Evolutionary conservation across 2,113 vertebrate genomes (phyloP).

Genomic region (Myxocyprinus asiaticus): DNA sequence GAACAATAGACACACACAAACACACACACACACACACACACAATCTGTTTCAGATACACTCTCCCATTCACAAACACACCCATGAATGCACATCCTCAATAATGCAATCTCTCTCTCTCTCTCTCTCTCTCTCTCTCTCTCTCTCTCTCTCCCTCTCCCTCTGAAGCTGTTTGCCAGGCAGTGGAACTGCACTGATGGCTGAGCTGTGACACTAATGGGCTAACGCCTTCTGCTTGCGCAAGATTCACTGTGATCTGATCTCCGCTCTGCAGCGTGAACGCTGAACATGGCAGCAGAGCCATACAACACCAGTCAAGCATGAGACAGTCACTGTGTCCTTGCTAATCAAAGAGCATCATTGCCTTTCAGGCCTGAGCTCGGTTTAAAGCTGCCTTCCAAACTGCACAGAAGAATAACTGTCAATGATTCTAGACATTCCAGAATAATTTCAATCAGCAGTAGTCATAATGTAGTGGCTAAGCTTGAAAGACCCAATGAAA

Average conservation of each 20-base stretch:
- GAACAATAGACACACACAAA: neutral
- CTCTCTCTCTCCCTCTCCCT: neutral
- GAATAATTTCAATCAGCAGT: too few relatives aligned
- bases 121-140: neutral
- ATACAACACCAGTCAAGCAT: neutral
- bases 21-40: neutral
- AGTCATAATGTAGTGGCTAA: too few relatives aligned
- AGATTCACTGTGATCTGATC: conserved; percentile 1
- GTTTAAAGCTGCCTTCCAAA: neutral
- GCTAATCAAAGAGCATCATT: neutral
- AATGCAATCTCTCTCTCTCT: neutral
- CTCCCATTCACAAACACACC: neutral
- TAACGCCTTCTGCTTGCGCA: neutral
- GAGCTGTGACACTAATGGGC: neutral
- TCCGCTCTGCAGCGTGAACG: neutral
- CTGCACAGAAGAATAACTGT: neutral
- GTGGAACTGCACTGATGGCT: neutral
- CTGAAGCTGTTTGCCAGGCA: neutral
- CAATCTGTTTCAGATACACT: neutral
- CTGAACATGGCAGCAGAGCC: neutral
- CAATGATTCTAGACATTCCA: too few relatives aligned
- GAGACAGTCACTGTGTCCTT: neutral
- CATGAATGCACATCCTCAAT: neutral
- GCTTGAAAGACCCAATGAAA: too few relatives aligned
- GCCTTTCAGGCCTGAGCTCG: neutral